These are phyloP conservation scores for Agrotis segetum DNA, from an alignment of 2,888 invertebrate genomes.

Conservation along the genomic window DNA sequence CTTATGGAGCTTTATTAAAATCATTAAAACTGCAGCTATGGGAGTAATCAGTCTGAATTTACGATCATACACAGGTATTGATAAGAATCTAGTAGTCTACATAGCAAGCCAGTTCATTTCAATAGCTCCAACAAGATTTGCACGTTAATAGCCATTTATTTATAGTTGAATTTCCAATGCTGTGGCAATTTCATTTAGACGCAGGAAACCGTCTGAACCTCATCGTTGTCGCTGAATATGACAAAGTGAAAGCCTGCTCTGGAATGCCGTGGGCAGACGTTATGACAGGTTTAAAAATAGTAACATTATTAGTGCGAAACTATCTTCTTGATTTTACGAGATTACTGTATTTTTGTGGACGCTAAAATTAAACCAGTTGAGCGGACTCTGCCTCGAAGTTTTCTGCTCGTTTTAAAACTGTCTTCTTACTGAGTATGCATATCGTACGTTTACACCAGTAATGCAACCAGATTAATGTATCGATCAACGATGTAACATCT, in stretches of 20 bases:
- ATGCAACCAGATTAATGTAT: neutral
- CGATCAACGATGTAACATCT: neutral
- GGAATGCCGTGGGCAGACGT: constrained; percentile 67
- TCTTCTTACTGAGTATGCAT: constrained; percentile 19
- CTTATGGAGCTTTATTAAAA: constrained; percentile 8
- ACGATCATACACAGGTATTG: neutral
- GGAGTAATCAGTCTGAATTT: neutral
- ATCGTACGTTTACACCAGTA: neutral
- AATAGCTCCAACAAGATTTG: constrained; percentile 6
- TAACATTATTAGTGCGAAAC: constrained; percentile 66
- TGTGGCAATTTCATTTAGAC: constrained; percentile 39
- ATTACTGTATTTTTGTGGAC: constrained; percentile 64
- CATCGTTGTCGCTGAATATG: constrained; percentile 47
- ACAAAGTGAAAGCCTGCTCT: constrained; percentile 58
- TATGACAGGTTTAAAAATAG: constrained; percentile 67
- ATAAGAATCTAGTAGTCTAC: neutral
- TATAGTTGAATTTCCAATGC: constrained; percentile 26
- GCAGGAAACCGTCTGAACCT: constrained; percentile 42
- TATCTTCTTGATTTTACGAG: constrained; percentile 64
- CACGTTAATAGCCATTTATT: constrained; percentile 19
- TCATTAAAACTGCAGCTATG: neutral
- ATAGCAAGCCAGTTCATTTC: neutral
- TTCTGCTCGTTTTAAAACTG: constrained; percentile 49
- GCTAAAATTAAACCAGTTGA: constrained; percentile 62
- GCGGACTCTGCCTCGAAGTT: constrained; percentile 52